Evolutionary conservation across 2,888 invertebrate species (phyloP).

Genomic region (Tetropium fuscum): DNA sequence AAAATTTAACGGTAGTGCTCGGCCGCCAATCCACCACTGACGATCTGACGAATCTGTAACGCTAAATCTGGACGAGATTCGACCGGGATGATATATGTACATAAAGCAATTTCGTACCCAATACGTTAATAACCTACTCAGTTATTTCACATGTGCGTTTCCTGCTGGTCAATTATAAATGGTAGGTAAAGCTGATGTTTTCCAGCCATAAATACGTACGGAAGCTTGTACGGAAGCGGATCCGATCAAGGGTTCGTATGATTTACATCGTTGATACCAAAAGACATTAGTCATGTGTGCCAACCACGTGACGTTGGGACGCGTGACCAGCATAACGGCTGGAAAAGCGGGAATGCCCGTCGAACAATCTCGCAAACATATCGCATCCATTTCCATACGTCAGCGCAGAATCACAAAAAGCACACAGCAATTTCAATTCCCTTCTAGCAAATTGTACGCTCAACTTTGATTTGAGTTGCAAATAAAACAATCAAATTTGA

Average conservation of each 20-base stretch:
- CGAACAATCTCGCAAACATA: slow-evolving; percentile 29
- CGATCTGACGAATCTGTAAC: background rate
- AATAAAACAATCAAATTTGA: background rate
- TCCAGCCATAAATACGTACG: slow-evolving; percentile 27
- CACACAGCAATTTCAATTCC: slow-evolving; percentile 20
- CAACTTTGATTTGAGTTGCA: slow-evolving; percentile 7
- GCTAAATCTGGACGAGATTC: background rate
- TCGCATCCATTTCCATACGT: slow-evolving; percentile 33
- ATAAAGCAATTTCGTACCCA: slow-evolving; percentile 17
- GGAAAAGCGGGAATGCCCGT: slow-evolving; percentile 9
- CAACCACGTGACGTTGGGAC: slow-evolving; percentile 45
- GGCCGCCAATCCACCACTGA: no score
- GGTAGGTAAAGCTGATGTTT: slow-evolving; percentile 24
- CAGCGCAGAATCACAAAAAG: slow-evolving; percentile 19
- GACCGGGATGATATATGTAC: background rate
- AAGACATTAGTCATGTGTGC: slow-evolving; percentile 50
- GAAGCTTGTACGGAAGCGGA: slow-evolving; percentile 35
- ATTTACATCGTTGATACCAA: slow-evolving; percentile 49
- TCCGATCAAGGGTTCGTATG: slow-evolving; percentile 44
- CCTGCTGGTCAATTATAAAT: slow-evolving; percentile 16
- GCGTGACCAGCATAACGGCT: slow-evolving; percentile 44
- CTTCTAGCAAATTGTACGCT: slow-evolving; percentile 5
- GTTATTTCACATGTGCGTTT: slow-evolving; percentile 18
- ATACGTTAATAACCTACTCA: slow-evolving; percentile 16
- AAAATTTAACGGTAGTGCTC: no score